These are phyloP conservation scores for Scopus umbretta DNA, from an alignment of 2,113 vertebrate genomes.

Conservation along the genomic window DNA sequence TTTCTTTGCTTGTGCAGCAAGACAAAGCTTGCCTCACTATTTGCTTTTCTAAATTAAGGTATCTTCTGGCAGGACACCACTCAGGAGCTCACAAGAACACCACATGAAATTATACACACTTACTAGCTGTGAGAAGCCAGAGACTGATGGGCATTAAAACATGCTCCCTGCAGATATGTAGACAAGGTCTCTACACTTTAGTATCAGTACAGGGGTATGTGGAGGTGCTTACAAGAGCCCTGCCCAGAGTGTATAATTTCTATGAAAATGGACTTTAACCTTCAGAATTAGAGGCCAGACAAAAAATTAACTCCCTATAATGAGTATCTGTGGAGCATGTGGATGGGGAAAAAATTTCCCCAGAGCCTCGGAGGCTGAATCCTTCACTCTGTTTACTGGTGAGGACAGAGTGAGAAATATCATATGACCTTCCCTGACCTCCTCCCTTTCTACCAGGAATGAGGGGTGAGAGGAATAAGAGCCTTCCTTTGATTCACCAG, in stretches of 20 bases:
- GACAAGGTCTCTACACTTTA: background rate
- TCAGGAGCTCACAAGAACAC: background rate
- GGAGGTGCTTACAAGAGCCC: background rate
- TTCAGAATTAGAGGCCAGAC: background rate
- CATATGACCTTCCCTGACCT: background rate
- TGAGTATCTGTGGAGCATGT: background rate
- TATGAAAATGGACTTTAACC: background rate
- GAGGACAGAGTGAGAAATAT: background rate
- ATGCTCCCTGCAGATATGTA: rapidly evolving
- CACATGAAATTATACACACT: background rate
- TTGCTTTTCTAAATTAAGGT: background rate
- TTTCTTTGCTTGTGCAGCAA: background rate
- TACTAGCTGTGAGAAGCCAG: background rate
- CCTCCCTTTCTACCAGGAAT: background rate
- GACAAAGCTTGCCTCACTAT: background rate
- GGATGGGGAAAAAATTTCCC: background rate
- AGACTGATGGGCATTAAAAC: background rate
- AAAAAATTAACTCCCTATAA: background rate
- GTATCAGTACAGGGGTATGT: background rate
- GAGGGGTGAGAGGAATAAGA: background rate
- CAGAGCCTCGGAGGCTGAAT: background rate
- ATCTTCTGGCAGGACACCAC: background rate
- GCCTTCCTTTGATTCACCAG: background rate
- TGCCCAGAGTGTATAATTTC: background rate
- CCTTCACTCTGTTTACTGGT: background rate